Base-by-base conservation (phyloP, 2,797 vertebrate genomes). In the Tokudaia tokunoshimensis region DNA sequence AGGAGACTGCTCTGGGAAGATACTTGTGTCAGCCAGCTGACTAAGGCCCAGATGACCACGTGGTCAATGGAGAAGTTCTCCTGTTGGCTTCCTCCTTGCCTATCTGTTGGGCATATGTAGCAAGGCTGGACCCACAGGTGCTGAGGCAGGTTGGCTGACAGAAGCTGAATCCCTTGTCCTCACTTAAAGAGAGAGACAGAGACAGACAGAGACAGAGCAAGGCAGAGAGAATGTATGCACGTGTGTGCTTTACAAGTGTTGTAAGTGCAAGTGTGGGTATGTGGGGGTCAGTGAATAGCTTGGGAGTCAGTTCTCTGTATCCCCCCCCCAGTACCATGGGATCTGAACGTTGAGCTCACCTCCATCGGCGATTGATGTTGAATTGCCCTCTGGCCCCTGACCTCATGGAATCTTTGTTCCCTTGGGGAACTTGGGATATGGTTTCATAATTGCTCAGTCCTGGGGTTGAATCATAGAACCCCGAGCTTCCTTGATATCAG, bases 11-110 rank as follows among this genome's bases (percentile, higher is more conserved):
- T 74, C 59, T 90, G 89, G 50, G 75, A 92, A 70, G 59, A 59
- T 6, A 5, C 63, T 12, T 34, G 0, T 79, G 6, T 34, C 20
- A 12, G 83, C 91, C 65, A 50, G 61, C n/a, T 92, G 63, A 31
- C 8, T 34, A 34, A n/a, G n/a, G 80, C 52, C 86, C 88, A 59
- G 0, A 65, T 91, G 44, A 80, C 78, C 63, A 47, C 47, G 59
- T 89, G 61, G 61, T 81, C 92, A 81, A 22, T 31, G 70, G 87
- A 50, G 84, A 89, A 41, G 24, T 78, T 92, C 41, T 91, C 20
- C 31, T 1, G n/a, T 50, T 61, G 22, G n/a, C 47, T 74, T 74
- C 83, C 89, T 85, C 82, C 63, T 61, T 55, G 47, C n/a, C 82
- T 55, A 6, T 65, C 79, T 96, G 47, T 81, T 19, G 31, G 59